Evolutionary conservation across 2,888 invertebrate genomes (phyloP).

Genomic region (Cataglyphis rosenhaueri): DNA sequence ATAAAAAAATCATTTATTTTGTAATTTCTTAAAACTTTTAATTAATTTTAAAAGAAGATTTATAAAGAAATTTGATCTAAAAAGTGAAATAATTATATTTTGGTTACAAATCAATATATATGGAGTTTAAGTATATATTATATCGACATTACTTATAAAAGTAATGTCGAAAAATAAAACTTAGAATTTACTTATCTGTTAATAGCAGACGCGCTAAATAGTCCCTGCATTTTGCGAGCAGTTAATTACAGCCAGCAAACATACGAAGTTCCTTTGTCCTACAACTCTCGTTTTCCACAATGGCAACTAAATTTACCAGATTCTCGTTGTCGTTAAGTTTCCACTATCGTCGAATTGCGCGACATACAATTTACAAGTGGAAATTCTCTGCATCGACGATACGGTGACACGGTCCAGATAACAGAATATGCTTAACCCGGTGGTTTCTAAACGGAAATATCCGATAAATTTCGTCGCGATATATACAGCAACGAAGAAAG

Average conservation of each 20-base stretch:
- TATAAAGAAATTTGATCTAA: neutral
- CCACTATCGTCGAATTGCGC: conserved; percentile 38
- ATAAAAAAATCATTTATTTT: neutral
- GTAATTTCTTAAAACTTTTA: neutral
- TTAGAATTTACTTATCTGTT: conserved; percentile 8
- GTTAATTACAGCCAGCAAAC: conserved; percentile 42
- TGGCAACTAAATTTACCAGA: conserved; percentile 47
- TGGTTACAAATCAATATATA: neutral
- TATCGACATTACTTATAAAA: too few relatives aligned
- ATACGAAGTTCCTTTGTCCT: conserved; percentile 40
- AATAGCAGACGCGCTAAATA: conserved; percentile 27
- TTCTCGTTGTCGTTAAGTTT: conserved; percentile 41
- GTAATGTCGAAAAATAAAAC: neutral
- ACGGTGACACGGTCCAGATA: conserved; percentile 46
- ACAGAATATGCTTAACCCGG: neutral
- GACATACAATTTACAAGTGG: conserved; percentile 39
- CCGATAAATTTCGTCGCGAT: conserved; percentile 1
- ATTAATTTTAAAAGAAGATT: neutral
- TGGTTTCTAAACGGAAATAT: conserved; percentile 6
- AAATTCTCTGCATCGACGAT: conserved; percentile 43
- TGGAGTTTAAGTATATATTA: neutral
- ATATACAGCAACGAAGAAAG: neutral
- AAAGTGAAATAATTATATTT: neutral
- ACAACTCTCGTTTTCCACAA: conserved; percentile 46
- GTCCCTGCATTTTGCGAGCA: conserved; percentile 12